A percentile compares a stretch with the other conserved stretches of the same genome.
phyloP scores from a whole-genome alignment of 2,113 vertebrate species.

The Dascyllus trimaculatus region DNA sequence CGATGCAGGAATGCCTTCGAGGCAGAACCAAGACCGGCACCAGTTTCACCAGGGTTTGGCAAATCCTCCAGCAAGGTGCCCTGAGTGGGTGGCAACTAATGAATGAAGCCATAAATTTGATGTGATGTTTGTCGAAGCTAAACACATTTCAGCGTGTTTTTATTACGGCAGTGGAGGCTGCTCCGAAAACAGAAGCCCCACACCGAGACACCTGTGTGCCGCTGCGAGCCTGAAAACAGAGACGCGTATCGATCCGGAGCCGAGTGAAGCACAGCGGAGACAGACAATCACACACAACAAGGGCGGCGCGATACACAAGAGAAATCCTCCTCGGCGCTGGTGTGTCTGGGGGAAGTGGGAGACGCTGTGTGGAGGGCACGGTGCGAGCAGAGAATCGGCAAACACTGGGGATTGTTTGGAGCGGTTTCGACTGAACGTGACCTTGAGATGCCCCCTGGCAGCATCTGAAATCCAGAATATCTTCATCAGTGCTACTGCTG shows the following conservation, averaged over 20 bases:
- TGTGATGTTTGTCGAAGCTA: conserved; percentile 10
- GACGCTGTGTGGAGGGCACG: conserved; percentile 13
- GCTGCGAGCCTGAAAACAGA: conserved; percentile 24
- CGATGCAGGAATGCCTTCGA: conserved; percentile 38
- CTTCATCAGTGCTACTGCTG: conserved; percentile 7
- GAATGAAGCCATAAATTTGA: conserved; percentile 37
- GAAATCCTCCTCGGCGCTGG: conserved; percentile 4
- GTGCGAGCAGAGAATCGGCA: conserved; percentile 25
- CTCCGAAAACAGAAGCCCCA: not conserved
- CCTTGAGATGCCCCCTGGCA: conserved; percentile 39
- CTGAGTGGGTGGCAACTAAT: conserved; percentile 9
- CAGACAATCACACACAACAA: conserved; percentile 37
- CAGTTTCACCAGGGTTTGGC: conserved; percentile 18
- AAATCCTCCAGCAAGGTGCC: conserved; percentile 7
- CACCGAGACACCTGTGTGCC: conserved; percentile 1
- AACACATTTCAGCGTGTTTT: conserved; percentile 36
- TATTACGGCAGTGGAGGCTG: conserved; percentile 9
- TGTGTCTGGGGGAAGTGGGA: conserved; percentile 15
- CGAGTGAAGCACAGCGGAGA: conserved; percentile 6
- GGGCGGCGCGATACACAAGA: conserved; percentile 18
- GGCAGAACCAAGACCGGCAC: conserved; percentile 12
- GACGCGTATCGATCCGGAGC: conserved; percentile 35
- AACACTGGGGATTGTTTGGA: conserved; percentile 24
- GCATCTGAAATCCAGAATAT: not conserved
- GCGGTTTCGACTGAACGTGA: conserved; percentile 13